Base-by-base conservation (phyloP, 2,113 vertebrate genomes). In the Hyperoodon ampullatus region DNA sequence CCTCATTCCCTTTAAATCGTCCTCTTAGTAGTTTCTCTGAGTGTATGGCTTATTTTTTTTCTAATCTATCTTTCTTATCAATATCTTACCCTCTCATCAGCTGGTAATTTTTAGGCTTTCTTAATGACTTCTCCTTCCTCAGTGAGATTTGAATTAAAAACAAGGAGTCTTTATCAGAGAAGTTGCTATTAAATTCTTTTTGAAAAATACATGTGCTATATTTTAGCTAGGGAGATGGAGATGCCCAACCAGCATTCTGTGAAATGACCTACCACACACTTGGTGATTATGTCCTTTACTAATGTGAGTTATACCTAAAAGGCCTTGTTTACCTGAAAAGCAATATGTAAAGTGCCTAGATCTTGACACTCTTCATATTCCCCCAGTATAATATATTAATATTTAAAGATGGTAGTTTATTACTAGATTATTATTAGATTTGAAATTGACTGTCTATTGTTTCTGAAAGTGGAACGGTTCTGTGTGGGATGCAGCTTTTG, bases 381-480 rank as follows among this genome's bases (percentile, higher is more conserved):
- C 3, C 2, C 30, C 10, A 21, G 2, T 18, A 74, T 83, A 90
- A 88, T 70, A 63, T 8, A 3, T 23, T 80, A 85, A 42, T 90
- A 23, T 88, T 97, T 93, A 90, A 94, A 96, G 78, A 84, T 23
- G 60, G 14, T 16, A 63, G 68, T 42, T 93, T 87, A 77, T 82
- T 95, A 77, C 21, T n/a, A 21, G 19, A 65, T 85, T 75, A 70
- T 74, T 42, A 63, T 96, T 87, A 88, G 23, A 42, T 88, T 77
- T 78, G 21, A 85, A 44, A 21, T 50, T 93, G 75, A 42, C 23
- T 88, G 86, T 53, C 61, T 33, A 42, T 86, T 83, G 74, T 87
- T 19, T 96, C 24, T 90, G 8, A 95, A 83, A 88, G 16, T 58
- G 23, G 70, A 93, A 14, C 28, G 68, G 58, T 83, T 95, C 5